Evolutionary conservation across 2,113 vertebrate species (phyloP).

Genomic region (Myrmophylax atrothorax): DNA sequence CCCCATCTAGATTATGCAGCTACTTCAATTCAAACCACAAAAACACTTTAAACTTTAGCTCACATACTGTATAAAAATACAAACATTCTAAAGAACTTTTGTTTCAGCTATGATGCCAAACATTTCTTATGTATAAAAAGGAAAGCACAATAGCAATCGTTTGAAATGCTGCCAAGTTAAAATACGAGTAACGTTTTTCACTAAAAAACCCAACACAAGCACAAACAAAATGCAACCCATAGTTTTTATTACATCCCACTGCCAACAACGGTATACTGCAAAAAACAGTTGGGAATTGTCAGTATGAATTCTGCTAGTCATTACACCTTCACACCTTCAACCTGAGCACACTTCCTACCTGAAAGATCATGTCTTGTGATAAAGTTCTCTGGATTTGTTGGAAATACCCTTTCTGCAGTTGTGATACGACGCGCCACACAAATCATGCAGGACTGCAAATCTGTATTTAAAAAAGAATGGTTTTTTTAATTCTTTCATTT

Average conservation of each 20-base stretch:
- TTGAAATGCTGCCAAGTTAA: not conserved
- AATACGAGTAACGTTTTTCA: not conserved
- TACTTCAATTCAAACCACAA: not conserved
- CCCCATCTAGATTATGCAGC: not conserved
- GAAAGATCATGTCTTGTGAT: slow-evolving; percentile 94
- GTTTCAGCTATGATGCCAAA: not conserved
- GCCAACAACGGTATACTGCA: not conserved
- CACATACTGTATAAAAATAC: not conserved
- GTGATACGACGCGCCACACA: slow-evolving; percentile 93
- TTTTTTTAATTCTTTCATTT: not conserved
- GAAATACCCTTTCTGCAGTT: slow-evolving; percentile 83
- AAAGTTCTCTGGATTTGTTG: slow-evolving; percentile 86
- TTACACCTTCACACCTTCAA: not conserved
- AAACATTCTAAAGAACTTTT: not conserved
- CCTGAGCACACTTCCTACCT: slow-evolving; percentile 76
- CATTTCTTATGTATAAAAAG: not conserved
- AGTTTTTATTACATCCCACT: not conserved
- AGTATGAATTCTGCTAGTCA: not conserved
- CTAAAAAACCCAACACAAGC: not conserved
- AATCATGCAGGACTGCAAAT: slow-evolving; percentile 98
- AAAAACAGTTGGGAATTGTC: not conserved
- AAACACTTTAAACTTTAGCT: not conserved
- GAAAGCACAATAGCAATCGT: not conserved
- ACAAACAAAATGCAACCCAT: not conserved
- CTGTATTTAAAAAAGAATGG: slow-evolving; percentile 67